Evolutionary conservation across 2,888 invertebrate species (phyloP).

Genomic region (Folsomia candida): DNA sequence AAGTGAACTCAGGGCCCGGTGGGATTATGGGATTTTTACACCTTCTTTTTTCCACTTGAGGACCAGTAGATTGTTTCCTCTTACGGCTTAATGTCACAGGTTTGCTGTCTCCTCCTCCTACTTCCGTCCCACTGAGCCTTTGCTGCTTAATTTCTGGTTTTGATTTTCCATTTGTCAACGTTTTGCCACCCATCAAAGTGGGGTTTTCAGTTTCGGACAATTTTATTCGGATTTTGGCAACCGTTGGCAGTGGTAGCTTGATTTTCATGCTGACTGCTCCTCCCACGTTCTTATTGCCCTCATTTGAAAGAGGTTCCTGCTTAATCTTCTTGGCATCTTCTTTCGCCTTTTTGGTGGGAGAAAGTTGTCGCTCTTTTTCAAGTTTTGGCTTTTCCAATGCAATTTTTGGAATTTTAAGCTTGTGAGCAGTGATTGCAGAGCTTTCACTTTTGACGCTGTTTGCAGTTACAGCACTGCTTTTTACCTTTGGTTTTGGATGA

Average conservation of each 20-base stretch:
- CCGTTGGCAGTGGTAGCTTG: slow-evolving; percentile 1
- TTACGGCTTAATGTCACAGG: neutral
- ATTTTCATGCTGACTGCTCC: slow-evolving; percentile 6
- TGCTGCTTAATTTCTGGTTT: neutral
- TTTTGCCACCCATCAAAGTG: neutral
- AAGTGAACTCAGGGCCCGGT: neutral
- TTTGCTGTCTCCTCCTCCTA: neutral
- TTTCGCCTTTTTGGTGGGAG: neutral
- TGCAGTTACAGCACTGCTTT: no score
- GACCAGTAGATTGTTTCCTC: neutral
- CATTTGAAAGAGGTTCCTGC: slow-evolving; percentile 1
- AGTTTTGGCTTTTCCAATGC: no score
- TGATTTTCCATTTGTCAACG: neutral
- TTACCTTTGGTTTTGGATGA: neutral
- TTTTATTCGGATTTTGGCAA: slow-evolving; percentile 1
- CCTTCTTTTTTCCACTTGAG: no score
- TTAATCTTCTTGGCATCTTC: no score
- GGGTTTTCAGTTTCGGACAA: slow-evolving; percentile 11
- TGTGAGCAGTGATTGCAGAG: neutral
- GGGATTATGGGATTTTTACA: no score
- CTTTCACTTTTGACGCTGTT: neutral
- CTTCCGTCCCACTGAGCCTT: neutral
- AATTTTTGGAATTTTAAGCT: slow-evolving; percentile 13
- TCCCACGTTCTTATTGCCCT: neutral
- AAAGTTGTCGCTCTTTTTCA: neutral